phyloP scores from a whole-genome alignment of 1,140 invertebrate species.

The Halyomorpha halys region DNA sequence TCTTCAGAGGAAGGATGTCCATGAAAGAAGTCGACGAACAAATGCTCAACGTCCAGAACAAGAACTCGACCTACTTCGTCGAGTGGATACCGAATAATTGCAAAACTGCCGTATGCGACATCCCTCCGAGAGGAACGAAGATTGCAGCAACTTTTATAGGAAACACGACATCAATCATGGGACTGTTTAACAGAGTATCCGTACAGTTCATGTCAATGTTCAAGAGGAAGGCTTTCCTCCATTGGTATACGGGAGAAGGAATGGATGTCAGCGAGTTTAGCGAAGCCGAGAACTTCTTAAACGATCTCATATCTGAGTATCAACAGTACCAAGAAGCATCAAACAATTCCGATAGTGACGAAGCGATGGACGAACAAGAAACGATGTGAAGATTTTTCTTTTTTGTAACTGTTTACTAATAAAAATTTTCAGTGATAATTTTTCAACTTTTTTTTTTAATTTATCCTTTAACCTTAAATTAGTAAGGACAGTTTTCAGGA shows the following conservation, averaged over 20 bases:
- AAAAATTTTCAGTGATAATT: no score
- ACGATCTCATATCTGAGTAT: conserved; percentile 68
- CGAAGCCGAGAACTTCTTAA: conserved; percentile 64
- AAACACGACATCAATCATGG: conserved; percentile 35
- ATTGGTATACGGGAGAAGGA: conserved; percentile 60
- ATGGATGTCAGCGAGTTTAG: conserved; percentile 72
- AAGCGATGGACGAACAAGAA: neutral
- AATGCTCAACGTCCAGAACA: conserved; percentile 60
- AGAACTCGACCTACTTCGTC: conserved; percentile 50
- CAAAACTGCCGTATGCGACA: conserved; percentile 49
- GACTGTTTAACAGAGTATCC: conserved; percentile 36
- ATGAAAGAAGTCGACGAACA: conserved; percentile 38
- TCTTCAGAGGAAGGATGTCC: conserved; percentile 58
- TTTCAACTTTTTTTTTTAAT: no score
- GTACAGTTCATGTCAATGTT: conserved; percentile 49
- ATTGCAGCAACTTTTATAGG: conserved; percentile 39
- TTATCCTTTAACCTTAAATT: no score
- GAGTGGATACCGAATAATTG: conserved; percentile 51
- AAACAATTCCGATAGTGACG: conserved; percentile 34
- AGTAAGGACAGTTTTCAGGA: no score
- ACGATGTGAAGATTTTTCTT: no score
- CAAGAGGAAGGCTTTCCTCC: conserved; percentile 55
- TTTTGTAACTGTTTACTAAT: no score
- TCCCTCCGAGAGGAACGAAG: conserved; percentile 43
- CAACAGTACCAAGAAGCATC: conserved; percentile 62